A percentile compares a stretch with the other conserved stretches of the same genome.
phyloP scores from a whole-genome alignment of 2,888 invertebrate species.

The Ectobius pallidus region DNA sequence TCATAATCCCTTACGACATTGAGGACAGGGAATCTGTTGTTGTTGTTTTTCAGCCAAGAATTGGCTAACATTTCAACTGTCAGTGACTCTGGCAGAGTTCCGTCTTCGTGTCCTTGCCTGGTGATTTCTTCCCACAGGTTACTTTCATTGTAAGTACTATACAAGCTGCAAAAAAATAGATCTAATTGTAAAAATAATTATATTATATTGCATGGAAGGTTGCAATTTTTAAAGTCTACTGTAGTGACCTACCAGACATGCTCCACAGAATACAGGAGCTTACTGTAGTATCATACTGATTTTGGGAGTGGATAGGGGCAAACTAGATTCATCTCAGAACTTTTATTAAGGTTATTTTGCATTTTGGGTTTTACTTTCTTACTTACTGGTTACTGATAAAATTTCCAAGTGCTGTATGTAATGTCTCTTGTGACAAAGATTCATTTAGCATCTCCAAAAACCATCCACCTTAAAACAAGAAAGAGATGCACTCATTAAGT shows the following conservation, averaged over 20 bases:
- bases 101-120: neutral
- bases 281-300: no score
- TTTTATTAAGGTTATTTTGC: neutral
- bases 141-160: neutral
- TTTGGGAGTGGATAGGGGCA: no score
- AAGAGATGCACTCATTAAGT: no score
- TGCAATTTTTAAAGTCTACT: no score
- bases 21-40: neutral
- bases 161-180: neutral
- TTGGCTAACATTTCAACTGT: neutral
- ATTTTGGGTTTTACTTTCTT: neutral
- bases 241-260: no score
- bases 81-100: neutral
- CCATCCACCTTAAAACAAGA: neutral
- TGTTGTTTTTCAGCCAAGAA: neutral
- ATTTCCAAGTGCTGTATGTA: neutral
- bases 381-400: neutral
- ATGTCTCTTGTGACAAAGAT: neutral
- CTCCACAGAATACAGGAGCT: no score
- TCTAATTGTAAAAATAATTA: no score
- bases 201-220: no score
- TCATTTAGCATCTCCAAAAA: neutral
- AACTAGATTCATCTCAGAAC: no score
- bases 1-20: neutral
- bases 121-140: neutral